Percentiles rank a stretch among this genome's conserved stretches.
Conservation (phyloP, 2,113 vertebrate genomes). For the Sardina pilchardus region DNA sequence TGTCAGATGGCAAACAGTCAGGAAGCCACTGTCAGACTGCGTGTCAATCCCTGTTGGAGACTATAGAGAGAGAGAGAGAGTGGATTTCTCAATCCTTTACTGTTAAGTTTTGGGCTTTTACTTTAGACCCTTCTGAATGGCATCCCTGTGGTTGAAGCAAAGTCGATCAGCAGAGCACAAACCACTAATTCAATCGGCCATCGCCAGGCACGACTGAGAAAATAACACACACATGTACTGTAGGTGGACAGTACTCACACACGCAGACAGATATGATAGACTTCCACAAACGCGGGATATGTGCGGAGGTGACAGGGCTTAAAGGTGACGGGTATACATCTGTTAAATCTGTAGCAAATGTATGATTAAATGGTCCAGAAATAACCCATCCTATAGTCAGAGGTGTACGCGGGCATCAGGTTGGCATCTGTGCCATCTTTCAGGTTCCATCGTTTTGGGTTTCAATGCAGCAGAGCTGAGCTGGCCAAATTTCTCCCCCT, state of each 20-base stretch:
- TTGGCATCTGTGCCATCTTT: constrained; percentile 19
- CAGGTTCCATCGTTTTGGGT: constrained; percentile 45
- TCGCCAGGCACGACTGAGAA: not conserved
- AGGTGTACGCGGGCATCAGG: not conserved
- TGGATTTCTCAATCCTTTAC: not conserved
- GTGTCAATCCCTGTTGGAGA: constrained; percentile 21
- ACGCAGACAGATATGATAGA: not conserved
- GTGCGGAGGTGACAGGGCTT: not conserved
- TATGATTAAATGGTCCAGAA: not conserved
- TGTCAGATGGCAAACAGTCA: constrained; percentile 30
- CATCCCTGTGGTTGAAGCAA: constrained; percentile 17
- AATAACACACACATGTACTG: not conserved
- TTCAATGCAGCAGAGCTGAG: constrained; percentile 53
- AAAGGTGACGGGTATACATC: not conserved
- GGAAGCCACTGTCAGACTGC: constrained; percentile 23
- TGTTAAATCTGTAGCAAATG: not conserved
- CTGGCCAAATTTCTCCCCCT: not conserved
- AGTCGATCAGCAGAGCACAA: not conserved
- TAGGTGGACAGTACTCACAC: not conserved
- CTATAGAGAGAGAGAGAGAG: not conserved
- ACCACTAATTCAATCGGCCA: not conserved
- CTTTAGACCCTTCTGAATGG: constrained; percentile 18
- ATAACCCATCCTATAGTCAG: not conserved
- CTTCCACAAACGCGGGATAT: not conserved
- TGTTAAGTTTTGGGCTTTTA: constrained; percentile 14